These are phyloP conservation scores for Sclerodermus sp. DNA, from an alignment of 2,888 invertebrate genomes.

Conservation along the genomic window DNA sequence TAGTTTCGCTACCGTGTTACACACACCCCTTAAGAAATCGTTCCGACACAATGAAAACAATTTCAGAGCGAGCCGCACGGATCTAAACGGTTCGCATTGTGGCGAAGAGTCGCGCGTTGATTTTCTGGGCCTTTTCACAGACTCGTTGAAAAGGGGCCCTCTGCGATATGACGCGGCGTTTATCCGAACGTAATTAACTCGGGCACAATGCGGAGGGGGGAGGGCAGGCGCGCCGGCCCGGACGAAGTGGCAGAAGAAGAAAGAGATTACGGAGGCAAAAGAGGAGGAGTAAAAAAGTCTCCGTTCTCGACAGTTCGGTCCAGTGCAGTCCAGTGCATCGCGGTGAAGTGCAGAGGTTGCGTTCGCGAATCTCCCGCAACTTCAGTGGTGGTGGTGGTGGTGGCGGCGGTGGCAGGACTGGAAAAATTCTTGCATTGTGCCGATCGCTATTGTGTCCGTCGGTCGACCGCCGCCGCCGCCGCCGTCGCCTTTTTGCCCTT, in stretches of 20 bases:
- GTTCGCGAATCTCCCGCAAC: too few species aligned
- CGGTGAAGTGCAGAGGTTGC: slow-evolving; percentile 7
- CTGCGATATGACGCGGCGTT: slow-evolving; percentile 52
- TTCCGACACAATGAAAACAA: slow-evolving; percentile 52
- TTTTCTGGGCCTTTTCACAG: slow-evolving; percentile 22
- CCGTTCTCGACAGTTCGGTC: too few species aligned
- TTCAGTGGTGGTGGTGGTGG: too few species aligned
- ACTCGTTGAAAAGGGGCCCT: slow-evolving; percentile 9
- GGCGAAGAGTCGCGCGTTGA: slow-evolving; percentile 18
- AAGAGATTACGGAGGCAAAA: slow-evolving; percentile 10
- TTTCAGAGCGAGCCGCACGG: slow-evolving; percentile 41
- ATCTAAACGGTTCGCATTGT: slow-evolving; percentile 50
- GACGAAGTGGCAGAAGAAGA: slow-evolving; percentile 22
- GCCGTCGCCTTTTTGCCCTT: slow-evolving; percentile 5
- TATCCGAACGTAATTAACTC: slow-evolving; percentile 56
- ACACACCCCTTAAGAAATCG: slow-evolving; percentile 54
- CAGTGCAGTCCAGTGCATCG: too few species aligned
- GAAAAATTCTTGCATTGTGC: slow-evolving; percentile 34
- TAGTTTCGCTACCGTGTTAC: slow-evolving; percentile 53
- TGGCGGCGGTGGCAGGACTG: slow-evolving; percentile 17
- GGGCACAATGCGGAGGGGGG: slow-evolving; percentile 53
- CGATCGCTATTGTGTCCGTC: slow-evolving; percentile 12
- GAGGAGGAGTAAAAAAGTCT: too few species aligned
- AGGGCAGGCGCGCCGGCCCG: too few species aligned
- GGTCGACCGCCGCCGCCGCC: slow-evolving; percentile 5